Base-by-base conservation (phyloP, 2,113 vertebrate species). In the Tylochromis polylepis region DNA sequence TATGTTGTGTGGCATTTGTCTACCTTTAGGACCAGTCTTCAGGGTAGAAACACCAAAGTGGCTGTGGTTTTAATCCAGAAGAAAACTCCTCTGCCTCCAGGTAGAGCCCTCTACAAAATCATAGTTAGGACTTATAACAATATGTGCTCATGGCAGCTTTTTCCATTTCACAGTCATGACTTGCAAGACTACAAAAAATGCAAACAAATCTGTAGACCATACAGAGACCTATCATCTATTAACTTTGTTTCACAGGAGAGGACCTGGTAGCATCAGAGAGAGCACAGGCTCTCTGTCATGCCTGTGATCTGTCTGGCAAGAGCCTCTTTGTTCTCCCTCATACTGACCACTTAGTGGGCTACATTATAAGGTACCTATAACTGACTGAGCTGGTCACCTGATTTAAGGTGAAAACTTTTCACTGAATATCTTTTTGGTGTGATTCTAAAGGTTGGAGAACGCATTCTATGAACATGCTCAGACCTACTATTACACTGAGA, bases 61-160 rank as follows among this genome's bases (percentile, higher is more conserved):
- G 99, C 99, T 18, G 98, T 99, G 58, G 99, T 99, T 95, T 94
- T 99, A 91, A 99, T 99, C 94, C 99, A 99, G 88, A 99, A 99
- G 96, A 99, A 99, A 95, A 99, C 98, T 1, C 99, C 99, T 0
- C 95, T 99, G 31, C 99, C 99, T 34, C 99, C 99, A 97, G 99
- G 99, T 99, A 95, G 62, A 75, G 5, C 6, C 9, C 7, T 59
- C 20, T 22, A 5, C 27, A 38, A 4, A 55, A 29, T 58, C 15
- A 7, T 36, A 34, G 3, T 9, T n/a, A 10, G 18, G 8, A 10
- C 4, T 53, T 53, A 18, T 12, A 51, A 0, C 16, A 49, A 2
- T 41, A 77, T 14, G 6, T n/a, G 24, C 11, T 77, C 6, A 20
- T 31, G 11, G 46, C 16, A 31, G 27, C 16, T 31, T 31, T 12